Evolutionary conservation across 2,888 invertebrate species (phyloP), one percentile per base, ranked within the genome.

Genomic region (Cistogaster globosa): DNA sequence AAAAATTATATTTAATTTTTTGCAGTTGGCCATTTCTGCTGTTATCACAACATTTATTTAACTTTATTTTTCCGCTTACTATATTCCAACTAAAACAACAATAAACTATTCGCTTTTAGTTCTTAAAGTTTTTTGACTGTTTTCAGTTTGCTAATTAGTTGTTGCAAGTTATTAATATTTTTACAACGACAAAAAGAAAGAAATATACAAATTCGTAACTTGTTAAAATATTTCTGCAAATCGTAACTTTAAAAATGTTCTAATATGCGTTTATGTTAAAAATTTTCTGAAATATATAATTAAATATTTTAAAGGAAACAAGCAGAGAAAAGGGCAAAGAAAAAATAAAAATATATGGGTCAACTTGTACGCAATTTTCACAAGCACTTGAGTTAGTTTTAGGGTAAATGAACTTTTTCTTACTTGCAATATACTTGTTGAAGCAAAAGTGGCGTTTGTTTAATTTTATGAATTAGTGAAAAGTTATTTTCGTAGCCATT

Each of bases 131-230:
- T 26, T 1, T 79, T 69, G 71, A 60, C 84, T 71, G 53, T 32
- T 71, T 69, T 45, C 36, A 62, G 53, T 71, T 63, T 63, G 63
- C 75, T 84, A 84, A 84, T 84, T 84, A 84, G 84, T 68, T 71
- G 63, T 18, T 75, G 45, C 53, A 65, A 26, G 18, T 38, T 20
- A 71, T 20, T 14, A 65, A 32, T 38, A 69, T 22, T 58, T 57
- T 32, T 18, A 9, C 8, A 26, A 53, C 51, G 20, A 48, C 48
- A 16, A 26, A 58, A 42, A 55, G 2, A 38, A 58, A 62, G 75
- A 74, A 53, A 68, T 26, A 68, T 60, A 20, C 71, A 81, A 63
- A 36, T 69, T 60, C 26, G 57, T 57, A 57, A 63, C 3, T 53
- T 74, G 9, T 38, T 2, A 22, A 60, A 51, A 8, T 9, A 36